Percentiles rank a stretch among this genome's conserved stretches.
Evolutionary conservation across 2,888 invertebrate species (phyloP).

Genomic region (Tipula lateralis): DNA sequence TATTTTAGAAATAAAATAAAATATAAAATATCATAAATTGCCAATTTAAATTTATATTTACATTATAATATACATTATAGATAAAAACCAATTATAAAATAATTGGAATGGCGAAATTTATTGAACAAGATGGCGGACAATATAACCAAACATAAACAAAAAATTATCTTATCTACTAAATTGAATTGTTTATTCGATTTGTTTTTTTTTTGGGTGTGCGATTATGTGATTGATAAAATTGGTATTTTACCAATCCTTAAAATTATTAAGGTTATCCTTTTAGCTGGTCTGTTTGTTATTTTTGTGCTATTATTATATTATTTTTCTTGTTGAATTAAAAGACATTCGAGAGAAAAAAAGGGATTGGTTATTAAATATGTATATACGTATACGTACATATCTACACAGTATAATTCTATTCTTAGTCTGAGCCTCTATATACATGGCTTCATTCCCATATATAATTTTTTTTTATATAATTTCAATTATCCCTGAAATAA

Average conservation of each 20-base stretch:
- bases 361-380: background rate
- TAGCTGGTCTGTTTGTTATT: background rate
- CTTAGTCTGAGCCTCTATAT: background rate
- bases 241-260: background rate
- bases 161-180: background rate
- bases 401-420: background rate
- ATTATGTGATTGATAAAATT: conserved; percentile 24
- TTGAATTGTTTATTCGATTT: background rate
- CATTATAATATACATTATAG: background rate
- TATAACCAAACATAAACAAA: background rate
- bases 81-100: background rate
- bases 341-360: background rate
- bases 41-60: background rate
- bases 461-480: background rate
- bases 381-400: background rate
- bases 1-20: background rate
- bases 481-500: conserved; percentile 24
- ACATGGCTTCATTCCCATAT: background rate
- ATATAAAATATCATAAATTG: background rate
- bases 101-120: background rate
- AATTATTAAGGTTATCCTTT: background rate
- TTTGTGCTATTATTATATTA: background rate
- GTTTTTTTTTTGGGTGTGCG: background rate
- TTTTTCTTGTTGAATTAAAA: background rate
- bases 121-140: background rate